phyloP scores from a whole-genome alignment of 2,113 vertebrate genomes.

The Hemiscyllium ocellatum region DNA sequence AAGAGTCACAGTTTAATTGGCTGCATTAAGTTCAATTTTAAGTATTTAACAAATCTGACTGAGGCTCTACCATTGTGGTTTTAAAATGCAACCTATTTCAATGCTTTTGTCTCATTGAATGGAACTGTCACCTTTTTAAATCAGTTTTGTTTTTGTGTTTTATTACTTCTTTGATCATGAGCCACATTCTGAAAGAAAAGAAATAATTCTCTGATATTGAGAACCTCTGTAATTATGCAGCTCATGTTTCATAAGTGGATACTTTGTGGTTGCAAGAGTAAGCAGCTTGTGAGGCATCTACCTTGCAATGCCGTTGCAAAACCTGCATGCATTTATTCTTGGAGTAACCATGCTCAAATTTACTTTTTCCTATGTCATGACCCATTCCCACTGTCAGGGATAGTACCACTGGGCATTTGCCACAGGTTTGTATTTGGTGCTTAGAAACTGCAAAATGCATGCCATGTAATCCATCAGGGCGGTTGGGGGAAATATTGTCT shows the following conservation, averaged over 20 bases:
- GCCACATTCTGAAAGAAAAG: not conserved
- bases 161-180: not conserved
- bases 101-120: not conserved
- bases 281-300: not conserved
- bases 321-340: not conserved
- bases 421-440: not conserved
- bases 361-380: not conserved
- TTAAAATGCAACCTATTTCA: not conserved
- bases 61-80: not conserved
- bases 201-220: not conserved
- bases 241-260: not conserved
- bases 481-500: not conserved
- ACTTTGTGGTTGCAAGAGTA: not conserved
- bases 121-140: not conserved
- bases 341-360: not conserved
- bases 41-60: not conserved
- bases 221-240: not conserved
- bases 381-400: not conserved
- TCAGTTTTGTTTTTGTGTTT: not conserved
- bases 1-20: not conserved
- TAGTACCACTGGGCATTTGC: not conserved
- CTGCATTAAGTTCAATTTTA: not conserved
- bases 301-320: not conserved
- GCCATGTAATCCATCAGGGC: not conserved
- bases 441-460: not conserved